Percentiles rank a stretch among this genome's conserved stretches.
Evolutionary conservation across 2,797 vertebrate species (phyloP).

Genomic region (Mastacembelus armatus): DNA sequence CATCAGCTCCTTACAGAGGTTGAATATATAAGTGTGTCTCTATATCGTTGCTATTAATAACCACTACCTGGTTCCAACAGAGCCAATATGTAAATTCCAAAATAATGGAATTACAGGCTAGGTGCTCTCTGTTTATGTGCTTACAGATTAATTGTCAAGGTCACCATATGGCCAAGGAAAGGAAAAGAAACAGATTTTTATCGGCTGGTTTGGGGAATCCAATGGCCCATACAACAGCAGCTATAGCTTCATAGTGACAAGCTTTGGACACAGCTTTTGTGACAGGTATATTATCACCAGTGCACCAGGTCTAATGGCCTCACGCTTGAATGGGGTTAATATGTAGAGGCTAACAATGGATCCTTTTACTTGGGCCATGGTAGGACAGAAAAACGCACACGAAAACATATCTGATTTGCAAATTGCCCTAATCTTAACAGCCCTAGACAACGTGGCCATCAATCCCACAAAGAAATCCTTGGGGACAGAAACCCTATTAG

Average conservation of each 20-base stretch:
- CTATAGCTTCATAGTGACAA: conserved; percentile 26
- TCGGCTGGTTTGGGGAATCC: conserved; percentile 14
- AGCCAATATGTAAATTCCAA: neutral
- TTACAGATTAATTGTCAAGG: conserved; percentile 7
- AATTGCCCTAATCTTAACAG: conserved; percentile 47
- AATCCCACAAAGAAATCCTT: conserved; percentile 11
- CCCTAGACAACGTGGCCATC: conserved; percentile 13
- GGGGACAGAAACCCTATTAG: conserved; percentile 1
- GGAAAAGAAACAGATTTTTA: conserved; percentile 30
- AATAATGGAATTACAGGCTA: neutral
- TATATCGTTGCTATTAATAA: neutral
- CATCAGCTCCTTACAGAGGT: neutral
- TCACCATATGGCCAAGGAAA: conserved; percentile 21
- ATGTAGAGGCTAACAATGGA: conserved; percentile 40
- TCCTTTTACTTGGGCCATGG: conserved; percentile 35
- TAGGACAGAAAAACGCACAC: conserved; percentile 6
- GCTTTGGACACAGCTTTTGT: conserved; percentile 33
- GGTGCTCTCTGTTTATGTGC: neutral
- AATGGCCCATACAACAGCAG: conserved; percentile 36
- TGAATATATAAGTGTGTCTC: neutral
- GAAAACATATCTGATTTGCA: conserved; percentile 40
- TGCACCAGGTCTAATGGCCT: conserved; percentile 31
- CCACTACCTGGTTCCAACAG: neutral
- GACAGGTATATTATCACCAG: conserved; percentile 59
- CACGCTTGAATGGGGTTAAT: conserved; percentile 36